phyloP scores from a whole-genome alignment of 2,888 invertebrate species.

The Campopleginae sp. region DNA sequence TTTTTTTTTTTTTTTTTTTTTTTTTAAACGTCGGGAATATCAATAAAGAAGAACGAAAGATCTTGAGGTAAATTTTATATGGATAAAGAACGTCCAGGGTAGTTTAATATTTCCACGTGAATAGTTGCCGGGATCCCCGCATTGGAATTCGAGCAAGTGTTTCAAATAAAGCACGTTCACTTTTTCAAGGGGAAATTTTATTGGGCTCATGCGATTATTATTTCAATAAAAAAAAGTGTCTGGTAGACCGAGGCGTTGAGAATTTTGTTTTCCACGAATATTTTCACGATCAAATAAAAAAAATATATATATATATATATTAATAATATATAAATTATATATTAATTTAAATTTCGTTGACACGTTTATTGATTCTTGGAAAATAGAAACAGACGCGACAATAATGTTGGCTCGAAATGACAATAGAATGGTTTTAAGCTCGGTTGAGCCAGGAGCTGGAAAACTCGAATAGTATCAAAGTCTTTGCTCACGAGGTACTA shows the following conservation, averaged over 20 bases:
- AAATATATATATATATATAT: too few species aligned
- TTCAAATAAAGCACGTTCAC: not conserved
- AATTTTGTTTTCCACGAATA: not conserved
- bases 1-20: not conserved
- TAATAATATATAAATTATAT: too few species aligned
- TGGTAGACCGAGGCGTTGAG: not conserved
- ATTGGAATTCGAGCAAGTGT: not conserved
- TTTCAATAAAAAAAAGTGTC: not conserved
- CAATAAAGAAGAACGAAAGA: slow-evolving; percentile 32
- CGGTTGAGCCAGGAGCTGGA: not conserved
- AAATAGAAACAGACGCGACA: not conserved
- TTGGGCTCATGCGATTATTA: not conserved
- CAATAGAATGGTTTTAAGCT: not conserved
- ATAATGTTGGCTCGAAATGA: not conserved
- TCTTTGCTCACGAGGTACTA: not conserved
- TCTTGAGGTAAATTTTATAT: slow-evolving; percentile 43
- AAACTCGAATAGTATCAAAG: not conserved
- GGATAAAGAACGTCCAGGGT: not conserved
- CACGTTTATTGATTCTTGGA: not conserved
- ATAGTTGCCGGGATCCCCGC: not conserved
- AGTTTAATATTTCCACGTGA: slow-evolving; percentile 1
- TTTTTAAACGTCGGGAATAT: slow-evolving; percentile 46
- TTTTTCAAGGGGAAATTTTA: not conserved
- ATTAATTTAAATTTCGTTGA: not conserved
- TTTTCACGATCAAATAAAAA: not conserved